Evolutionary conservation across 2,113 vertebrate species (phyloP), one percentile per base, ranked within the genome.

Genomic region (Laterallus jamaicensis): DNA sequence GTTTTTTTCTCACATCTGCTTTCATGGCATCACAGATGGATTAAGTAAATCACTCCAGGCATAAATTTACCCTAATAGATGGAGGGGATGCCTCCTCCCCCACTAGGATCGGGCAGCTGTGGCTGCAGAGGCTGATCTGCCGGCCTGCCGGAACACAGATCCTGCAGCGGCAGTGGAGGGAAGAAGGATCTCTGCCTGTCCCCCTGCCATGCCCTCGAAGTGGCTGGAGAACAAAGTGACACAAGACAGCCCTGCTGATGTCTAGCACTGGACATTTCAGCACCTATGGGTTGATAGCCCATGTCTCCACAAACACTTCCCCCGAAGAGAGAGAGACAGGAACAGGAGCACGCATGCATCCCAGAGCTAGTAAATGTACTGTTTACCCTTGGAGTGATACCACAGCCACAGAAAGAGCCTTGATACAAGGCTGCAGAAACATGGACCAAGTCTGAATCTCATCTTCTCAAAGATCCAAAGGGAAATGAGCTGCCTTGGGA

Each of bases 111-210:
- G 28, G 63, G 54, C 49, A 82, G 20, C 39, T 4, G 5, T 2
- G 9, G 54, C 47, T 47, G 22, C 44, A 37, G 11, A 39, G 76
- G 71, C 12, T 29, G 35, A 54, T 8, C 66, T 22, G 10, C 55
- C 42, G 87, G 21, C 9, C 47, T 44, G 47, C 6, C 2, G 3
- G 59, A 24, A 7, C 73, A 25, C 0, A 3, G 49, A 21, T 22
- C 6, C 14, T 0, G 1, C 26, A 52, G 69, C 0, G 2, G 42
- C 44, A 18, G 6, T 2, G 44, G 20, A 63, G 18, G 40, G 60
- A 40, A 73, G 24, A 40, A 76, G 24, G 31, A 37, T 14, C 42
- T 42, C 52, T 50, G 35, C 63, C 83, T 60, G 25, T 18, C 37
- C 40, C 52, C 0, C 0, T 1, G 8, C 0, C 1, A 22, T 32